phyloP scores from a whole-genome alignment of 2,797 vertebrate genomes.

The Borostomias antarcticus region DNA sequence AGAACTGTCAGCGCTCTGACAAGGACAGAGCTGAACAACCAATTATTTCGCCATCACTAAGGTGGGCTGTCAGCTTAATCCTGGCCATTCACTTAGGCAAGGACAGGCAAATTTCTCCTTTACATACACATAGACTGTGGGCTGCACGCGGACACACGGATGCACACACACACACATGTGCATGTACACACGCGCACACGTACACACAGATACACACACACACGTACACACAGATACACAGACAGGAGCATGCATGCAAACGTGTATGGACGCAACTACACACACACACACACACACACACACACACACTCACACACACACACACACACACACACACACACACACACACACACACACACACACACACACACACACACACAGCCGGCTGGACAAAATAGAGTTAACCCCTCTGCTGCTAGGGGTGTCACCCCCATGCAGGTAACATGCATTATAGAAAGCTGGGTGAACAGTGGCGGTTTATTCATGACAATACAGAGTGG shows the following conservation, averaged over 20 bases:
- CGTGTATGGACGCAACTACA: background rate
- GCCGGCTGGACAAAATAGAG: slow-evolving; percentile 77
- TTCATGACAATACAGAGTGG: slow-evolving; percentile 74
- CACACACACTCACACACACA: slow-evolving; percentile 1
- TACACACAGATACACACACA: slow-evolving; percentile 59
- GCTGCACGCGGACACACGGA: slow-evolving; percentile 62
- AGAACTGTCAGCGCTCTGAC: slow-evolving; percentile 99
- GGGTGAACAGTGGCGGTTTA: slow-evolving; percentile 66
- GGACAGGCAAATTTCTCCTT: slow-evolving; percentile 99
- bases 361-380: slow-evolving; percentile 62
- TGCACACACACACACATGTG: slow-evolving; percentile 44
- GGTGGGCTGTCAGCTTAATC: slow-evolving; percentile 99
- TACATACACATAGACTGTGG: slow-evolving; percentile 85
- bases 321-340: slow-evolving; percentile 19
- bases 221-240: slow-evolving; percentile 30
- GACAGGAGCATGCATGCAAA: slow-evolving; percentile 31
- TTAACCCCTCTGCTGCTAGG: slow-evolving; percentile 84
- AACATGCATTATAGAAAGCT: slow-evolving; percentile 70
- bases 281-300: slow-evolving; percentile 27
- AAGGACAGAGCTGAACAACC: slow-evolving; percentile 99
- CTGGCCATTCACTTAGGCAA: slow-evolving; percentile 99
- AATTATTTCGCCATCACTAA: slow-evolving; percentile 99
- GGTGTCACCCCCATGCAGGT: slow-evolving; percentile 64
- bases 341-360: slow-evolving; percentile 30
- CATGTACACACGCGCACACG: slow-evolving; percentile 29